Base-by-base conservation (phyloP, 1,140 invertebrate species). In the Homalodisca vitripennis region DNA sequence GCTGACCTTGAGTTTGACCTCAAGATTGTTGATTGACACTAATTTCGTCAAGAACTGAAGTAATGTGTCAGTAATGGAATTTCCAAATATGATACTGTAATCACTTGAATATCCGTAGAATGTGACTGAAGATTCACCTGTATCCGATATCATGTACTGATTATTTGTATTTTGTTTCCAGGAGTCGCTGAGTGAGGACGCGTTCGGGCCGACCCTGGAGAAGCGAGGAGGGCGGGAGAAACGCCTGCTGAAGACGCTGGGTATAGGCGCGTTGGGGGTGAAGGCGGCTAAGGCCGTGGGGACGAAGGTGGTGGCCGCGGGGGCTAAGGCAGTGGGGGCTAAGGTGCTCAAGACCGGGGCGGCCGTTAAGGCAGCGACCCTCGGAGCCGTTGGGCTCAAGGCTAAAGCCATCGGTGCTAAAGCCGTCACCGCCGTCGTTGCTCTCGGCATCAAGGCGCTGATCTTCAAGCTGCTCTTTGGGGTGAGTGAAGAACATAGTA, bases 391-490 rank as follows among this genome's bases (percentile, higher is more conserved):
- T 24, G 48, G 65, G 20, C 34, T 31, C n/a, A 47, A 48, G 30
- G 41, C 41, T n/a, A 30, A 32, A 3, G 65, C 65, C 20, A 31
- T 53, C 20, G 65, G 41, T 3, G 41, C 27, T 31, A 53, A 66
- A 26, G 65, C 34, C 26, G 41, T 47, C 14, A 31, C 34, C 10
- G 24, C 41, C 2, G 41, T 66, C 3, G 65, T 41, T 22, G 65
- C 29, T 17, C 31, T 64, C n/a, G 62, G 62, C 2, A 30, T 64
- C 29, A 64, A 64, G 26, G 62, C 62, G 6, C 32, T 64, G 14
- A 10, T 64, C 29, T 34, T 64, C 17, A 64, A 64, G 24, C 31
- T 64, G 1, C n/a, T 64, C 26, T 64, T 64, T 64, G 62, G 62
- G 62, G 62, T 64, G 26, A 64, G 48, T 53, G 6, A 22, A 41